These are phyloP conservation scores for Philypnodon macrostomus DNA, from an alignment of 2,797 vertebrate genomes.

Conservation along the genomic window DNA sequence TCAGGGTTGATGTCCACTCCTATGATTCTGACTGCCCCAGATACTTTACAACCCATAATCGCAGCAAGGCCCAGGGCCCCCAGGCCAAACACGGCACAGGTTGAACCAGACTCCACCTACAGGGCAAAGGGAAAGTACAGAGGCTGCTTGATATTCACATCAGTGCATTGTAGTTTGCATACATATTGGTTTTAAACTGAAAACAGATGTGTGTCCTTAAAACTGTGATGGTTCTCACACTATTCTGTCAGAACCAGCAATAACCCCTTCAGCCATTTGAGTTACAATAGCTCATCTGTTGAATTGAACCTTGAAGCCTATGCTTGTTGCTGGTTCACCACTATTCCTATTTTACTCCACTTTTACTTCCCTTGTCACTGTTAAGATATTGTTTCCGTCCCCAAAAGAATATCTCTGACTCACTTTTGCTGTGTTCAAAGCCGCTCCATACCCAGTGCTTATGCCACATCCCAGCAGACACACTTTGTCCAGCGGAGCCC, in stretches of 20 bases:
- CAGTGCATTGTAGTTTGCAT: slow-evolving; percentile 1
- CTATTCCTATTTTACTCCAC: too few relatives aligned
- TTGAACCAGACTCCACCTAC: slow-evolving; percentile 81
- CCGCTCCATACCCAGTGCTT: slow-evolving; percentile 89
- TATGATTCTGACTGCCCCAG: slow-evolving; percentile 81
- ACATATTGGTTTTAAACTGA: not conserved
- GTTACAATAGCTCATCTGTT: too few relatives aligned
- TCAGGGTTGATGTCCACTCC: slow-evolving; percentile 78
- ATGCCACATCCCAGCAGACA: slow-evolving; percentile 90
- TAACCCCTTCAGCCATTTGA: too few relatives aligned
- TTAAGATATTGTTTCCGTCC: not conserved
- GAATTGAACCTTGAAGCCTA: too few relatives aligned
- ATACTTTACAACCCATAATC: slow-evolving; percentile 80
- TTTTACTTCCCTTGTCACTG: too few relatives aligned
- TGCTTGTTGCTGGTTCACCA: too few relatives aligned
- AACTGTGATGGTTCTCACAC: too few relatives aligned
- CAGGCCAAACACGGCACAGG: slow-evolving; percentile 80
- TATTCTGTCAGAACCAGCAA: too few relatives aligned
- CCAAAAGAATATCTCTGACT: not conserved
- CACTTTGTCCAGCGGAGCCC: slow-evolving; percentile 88
- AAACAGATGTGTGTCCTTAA: not conserved
- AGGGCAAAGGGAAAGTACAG: not conserved
- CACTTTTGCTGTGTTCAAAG: slow-evolving; percentile 89
- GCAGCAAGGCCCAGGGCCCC: slow-evolving; percentile 84
- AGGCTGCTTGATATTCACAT: not conserved